These are phyloP conservation scores for Syritta pipiens DNA, from an alignment of 2,888 invertebrate species.

Conservation along the genomic window DNA sequence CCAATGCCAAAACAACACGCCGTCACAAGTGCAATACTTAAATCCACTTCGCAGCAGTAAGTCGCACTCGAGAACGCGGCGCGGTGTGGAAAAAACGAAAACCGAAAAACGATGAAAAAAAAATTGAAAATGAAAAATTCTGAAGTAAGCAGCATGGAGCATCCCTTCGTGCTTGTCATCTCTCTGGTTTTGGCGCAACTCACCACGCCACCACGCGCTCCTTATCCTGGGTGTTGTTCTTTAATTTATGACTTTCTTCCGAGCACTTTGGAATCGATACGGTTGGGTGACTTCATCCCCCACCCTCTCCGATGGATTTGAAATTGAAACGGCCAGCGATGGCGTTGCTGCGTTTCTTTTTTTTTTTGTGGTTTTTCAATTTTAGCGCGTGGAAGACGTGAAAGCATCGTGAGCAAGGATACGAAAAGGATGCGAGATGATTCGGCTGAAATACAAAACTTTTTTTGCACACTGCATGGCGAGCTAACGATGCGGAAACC, in stretches of 20 bases:
- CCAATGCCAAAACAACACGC: conserved; percentile 14
- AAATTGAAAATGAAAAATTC: not conserved
- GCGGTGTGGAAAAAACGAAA: not conserved
- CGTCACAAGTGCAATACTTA: conserved; percentile 17
- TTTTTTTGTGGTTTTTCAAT: too few species aligned
- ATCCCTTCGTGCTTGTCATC: conserved; percentile 11
- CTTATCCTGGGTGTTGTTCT: conserved; percentile 73
- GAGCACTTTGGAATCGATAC: conserved; percentile 71
- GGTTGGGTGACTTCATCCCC: conserved; percentile 57
- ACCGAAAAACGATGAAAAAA: not conserved
- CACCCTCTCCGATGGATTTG: conserved; percentile 19
- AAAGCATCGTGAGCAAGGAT: conserved; percentile 16
- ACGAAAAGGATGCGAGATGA: conserved; percentile 25
- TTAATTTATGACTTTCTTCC: conserved; percentile 76
- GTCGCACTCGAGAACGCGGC: conserved; percentile 2
- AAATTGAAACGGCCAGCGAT: conserved; percentile 31
- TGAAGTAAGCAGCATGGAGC: conserved; percentile 20
- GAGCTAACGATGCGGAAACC: conserved; percentile 79
- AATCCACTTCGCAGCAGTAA: conserved; percentile 18
- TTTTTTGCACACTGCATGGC: conserved; percentile 76
- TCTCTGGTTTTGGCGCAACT: conserved; percentile 35
- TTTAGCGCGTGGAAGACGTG: not conserved
- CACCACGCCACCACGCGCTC: conserved; percentile 36
- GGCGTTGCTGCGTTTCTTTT: too few species aligned
- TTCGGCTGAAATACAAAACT: conserved; percentile 75